Conservation (phyloP, 2,113 vertebrate species). For the Leucosticte australis region DNA sequence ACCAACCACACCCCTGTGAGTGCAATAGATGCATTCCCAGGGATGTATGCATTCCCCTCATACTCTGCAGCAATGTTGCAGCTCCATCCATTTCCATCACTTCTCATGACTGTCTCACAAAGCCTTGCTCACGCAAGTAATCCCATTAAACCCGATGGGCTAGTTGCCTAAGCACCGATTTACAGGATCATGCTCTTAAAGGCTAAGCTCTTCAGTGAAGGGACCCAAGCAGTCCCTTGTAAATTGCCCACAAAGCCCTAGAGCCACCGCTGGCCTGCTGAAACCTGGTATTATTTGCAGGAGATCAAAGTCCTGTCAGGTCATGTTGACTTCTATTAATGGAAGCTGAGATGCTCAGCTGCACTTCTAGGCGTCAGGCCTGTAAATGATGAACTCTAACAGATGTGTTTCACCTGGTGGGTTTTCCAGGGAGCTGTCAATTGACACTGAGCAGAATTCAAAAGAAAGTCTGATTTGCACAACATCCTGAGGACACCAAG, state of each 20-base stretch:
- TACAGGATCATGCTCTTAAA: conserved; percentile 53
- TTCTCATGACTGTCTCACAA: neutral
- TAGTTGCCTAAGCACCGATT: conserved; percentile 44
- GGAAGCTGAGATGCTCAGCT: conserved; percentile 3
- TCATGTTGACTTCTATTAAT: conserved; percentile 41
- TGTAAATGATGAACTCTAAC: neutral
- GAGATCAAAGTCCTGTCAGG: conserved; percentile 29
- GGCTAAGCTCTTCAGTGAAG: conserved; percentile 38
- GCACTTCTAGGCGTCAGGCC: neutral
- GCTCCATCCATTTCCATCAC: neutral
- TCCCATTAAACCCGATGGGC: conserved; percentile 50
- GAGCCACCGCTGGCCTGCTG: neutral
- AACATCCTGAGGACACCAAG: neutral
- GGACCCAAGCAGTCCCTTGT: neutral
- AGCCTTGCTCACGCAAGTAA: neutral
- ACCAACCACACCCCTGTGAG: neutral
- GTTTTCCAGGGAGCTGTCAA: neutral
- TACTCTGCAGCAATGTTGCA: neutral
- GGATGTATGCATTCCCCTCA: neutral
- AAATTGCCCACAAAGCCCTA: neutral
- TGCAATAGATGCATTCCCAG: neutral
- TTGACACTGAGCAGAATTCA: neutral
- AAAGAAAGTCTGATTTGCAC: neutral
- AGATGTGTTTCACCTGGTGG: neutral
- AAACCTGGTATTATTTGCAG: conserved; percentile 34